These are phyloP conservation scores for Aythya fuligula DNA, from an alignment of 2,797 vertebrate genomes.

Conservation along the genomic window DNA sequence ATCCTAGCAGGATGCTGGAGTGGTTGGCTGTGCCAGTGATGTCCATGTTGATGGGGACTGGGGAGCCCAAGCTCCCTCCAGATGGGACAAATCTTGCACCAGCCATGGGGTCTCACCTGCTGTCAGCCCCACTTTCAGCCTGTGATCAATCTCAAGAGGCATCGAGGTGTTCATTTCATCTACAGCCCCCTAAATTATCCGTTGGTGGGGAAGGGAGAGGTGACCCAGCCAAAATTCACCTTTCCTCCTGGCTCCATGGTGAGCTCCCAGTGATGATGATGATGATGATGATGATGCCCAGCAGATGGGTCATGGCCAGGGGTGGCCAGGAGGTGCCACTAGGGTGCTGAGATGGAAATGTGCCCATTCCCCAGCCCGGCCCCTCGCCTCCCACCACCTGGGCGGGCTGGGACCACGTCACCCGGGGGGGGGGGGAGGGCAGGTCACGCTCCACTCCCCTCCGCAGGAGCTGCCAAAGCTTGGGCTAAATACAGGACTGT, in stretches of 20 bases:
- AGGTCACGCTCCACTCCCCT: not conserved
- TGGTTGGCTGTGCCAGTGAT: accelerated
- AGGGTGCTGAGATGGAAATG: not conserved
- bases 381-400: accelerated
- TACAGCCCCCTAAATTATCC: not conserved
- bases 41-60: not conserved
- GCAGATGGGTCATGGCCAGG: accelerated
- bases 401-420: accelerated
- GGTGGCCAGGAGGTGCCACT: not conserved
- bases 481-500: not conserved
- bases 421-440: not conserved
- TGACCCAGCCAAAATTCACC: not conserved
- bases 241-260: not conserved
- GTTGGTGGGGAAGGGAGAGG: accelerated
- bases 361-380: accelerated
- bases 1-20: not conserved
- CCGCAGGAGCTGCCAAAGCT: not conserved
- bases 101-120: accelerated
- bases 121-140: accelerated
- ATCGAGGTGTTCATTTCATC: accelerated
- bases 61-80: not conserved
- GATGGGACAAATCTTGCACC: accelerated
- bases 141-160: not conserved
- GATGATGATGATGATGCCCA: accelerated
- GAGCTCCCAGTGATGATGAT: not conserved